Percentiles rank a stretch among this genome's conserved stretches.
Evolutionary conservation across 1,140 invertebrate species (phyloP).

Genomic region (Drosophila varians): DNA sequence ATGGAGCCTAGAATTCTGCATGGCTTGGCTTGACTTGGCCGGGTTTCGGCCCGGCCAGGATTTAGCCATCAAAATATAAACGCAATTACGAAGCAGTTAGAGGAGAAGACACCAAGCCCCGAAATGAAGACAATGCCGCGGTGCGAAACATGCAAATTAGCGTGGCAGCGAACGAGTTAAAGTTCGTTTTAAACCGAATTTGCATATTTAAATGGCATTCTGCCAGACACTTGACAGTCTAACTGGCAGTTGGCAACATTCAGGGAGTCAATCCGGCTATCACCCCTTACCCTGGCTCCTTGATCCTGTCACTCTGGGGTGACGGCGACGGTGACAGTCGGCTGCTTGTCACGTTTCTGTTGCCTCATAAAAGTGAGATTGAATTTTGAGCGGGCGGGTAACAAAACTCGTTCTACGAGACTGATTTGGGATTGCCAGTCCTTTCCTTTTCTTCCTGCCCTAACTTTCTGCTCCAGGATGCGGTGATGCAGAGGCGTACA

Average conservation of each 20-base stretch:
- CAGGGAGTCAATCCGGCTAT: conserved; percentile 3
- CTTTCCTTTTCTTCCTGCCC: conserved; percentile 43
- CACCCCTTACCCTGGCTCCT: conserved; percentile 8
- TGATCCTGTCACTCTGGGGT: conserved; percentile 46
- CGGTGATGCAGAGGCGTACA: background rate
- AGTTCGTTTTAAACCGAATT: conserved; percentile 72
- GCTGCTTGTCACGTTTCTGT: conserved; percentile 73
- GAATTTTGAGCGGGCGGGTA: conserved; percentile 71
- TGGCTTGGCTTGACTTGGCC: background rate
- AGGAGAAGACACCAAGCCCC: conserved; percentile 13
- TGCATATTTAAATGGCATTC: conserved; percentile 79
- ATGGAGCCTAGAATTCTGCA: conserved; percentile 12
- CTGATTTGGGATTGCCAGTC: conserved; percentile 44
- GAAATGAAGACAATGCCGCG: conserved; percentile 61
- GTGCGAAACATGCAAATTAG: conserved; percentile 76
- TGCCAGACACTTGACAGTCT: conserved; percentile 69
- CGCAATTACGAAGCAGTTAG: conserved; percentile 66
- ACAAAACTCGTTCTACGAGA: conserved; percentile 29
- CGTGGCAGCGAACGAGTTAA: conserved; percentile 72
- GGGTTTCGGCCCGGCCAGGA: conserved; percentile 25
- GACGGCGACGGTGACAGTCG: conserved; percentile 52
- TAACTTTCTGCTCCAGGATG: background rate
- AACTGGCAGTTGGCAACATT: conserved; percentile 54
- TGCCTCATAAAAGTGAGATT: conserved; percentile 79
- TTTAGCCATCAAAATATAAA: conserved; percentile 78